Conservation (phyloP, 53 echinoderm and acorn worm genomes). For the Patiria pectinifera region DNA sequence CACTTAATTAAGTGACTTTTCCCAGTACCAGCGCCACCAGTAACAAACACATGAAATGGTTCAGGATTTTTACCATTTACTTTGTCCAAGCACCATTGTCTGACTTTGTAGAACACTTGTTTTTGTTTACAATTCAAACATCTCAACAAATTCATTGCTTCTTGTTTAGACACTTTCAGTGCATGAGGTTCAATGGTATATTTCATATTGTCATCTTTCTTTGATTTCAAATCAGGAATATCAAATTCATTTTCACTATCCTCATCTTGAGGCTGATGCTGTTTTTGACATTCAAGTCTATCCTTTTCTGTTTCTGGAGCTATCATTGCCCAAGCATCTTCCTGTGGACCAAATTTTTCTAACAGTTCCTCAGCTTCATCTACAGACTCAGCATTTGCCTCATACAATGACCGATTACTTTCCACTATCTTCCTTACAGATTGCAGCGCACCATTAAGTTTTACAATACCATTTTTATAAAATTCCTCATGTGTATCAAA, state of each 20-base stretch:
- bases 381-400: constrained; percentile 46
- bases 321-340: constrained; percentile 76
- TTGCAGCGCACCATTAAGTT: neutral
- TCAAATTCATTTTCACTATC: constrained; percentile 27
- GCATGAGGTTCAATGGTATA: constrained; percentile 31
- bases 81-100: constrained; percentile 76
- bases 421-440: constrained; percentile 39
- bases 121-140: constrained; percentile 67
- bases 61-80: constrained; percentile 58
- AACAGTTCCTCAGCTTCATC: constrained; percentile 55
- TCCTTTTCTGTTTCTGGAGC: constrained; percentile 60
- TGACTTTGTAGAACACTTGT: constrained; percentile 61
- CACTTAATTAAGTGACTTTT: constrained; percentile 75
- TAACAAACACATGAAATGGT: constrained; percentile 71
- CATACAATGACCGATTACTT: constrained; percentile 28
- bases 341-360: constrained; percentile 48
- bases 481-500: constrained; percentile 66
- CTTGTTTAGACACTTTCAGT: constrained; percentile 26
- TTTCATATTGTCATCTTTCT: constrained; percentile 6
- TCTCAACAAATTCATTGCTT: constrained; percentile 57
- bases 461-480: constrained; percentile 45
- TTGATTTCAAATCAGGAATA: constrained; percentile 50
- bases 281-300: constrained; percentile 24
- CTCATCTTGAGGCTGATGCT: neutral
- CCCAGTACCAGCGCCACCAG: constrained; percentile 77